Conservation (phyloP, 2,113 vertebrate genomes). For the Tinamus guttatus region DNA sequence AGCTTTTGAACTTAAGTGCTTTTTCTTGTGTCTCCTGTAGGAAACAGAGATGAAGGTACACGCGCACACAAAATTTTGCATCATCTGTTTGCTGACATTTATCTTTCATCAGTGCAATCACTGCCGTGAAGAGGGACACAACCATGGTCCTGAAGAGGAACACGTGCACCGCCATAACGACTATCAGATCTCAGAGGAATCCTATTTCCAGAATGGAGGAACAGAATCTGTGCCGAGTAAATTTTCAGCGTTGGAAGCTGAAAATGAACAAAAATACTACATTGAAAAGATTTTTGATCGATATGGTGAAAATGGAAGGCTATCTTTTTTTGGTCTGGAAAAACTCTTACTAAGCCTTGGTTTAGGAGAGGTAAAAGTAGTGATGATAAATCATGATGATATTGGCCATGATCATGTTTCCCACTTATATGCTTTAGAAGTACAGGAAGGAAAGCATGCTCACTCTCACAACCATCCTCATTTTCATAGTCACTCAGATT, state of each 20-base stretch:
- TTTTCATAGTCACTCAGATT: slow-evolving; percentile 53
- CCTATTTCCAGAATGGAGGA: slow-evolving; percentile 78
- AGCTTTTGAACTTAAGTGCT: slow-evolving; percentile 4
- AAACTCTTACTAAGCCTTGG: slow-evolving; percentile 91
- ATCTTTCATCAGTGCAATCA: slow-evolving; percentile 92
- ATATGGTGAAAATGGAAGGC: slow-evolving; percentile 89
- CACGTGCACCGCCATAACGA: slow-evolving; percentile 79
- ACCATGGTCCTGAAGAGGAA: slow-evolving; percentile 63
- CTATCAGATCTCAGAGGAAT: slow-evolving; percentile 85
- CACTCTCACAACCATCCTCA: slow-evolving; percentile 78
- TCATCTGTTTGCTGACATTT: slow-evolving; percentile 96
- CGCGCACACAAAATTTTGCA: slow-evolving; percentile 94
- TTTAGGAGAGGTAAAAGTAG: slow-evolving; percentile 90
- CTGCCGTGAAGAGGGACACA: slow-evolving; percentile 85
- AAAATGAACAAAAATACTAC: slow-evolving; percentile 91
- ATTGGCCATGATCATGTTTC: slow-evolving; percentile 95
- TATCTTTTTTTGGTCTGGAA: slow-evolving; percentile 93
- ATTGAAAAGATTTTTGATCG: slow-evolving; percentile 92
- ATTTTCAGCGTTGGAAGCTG: slow-evolving; percentile 75
- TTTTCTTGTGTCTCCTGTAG: slow-evolving; percentile 58
- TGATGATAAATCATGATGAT: slow-evolving; percentile 89
- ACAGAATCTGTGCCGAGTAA: slow-evolving; percentile 59
- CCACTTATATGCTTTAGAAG: slow-evolving; percentile 90
- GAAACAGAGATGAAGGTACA: slow-evolving; percentile 92
- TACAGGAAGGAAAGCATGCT: slow-evolving; percentile 87